These are phyloP conservation scores for Hartigia nigra DNA, from an alignment of 2,888 invertebrate species.

Conservation along the genomic window DNA sequence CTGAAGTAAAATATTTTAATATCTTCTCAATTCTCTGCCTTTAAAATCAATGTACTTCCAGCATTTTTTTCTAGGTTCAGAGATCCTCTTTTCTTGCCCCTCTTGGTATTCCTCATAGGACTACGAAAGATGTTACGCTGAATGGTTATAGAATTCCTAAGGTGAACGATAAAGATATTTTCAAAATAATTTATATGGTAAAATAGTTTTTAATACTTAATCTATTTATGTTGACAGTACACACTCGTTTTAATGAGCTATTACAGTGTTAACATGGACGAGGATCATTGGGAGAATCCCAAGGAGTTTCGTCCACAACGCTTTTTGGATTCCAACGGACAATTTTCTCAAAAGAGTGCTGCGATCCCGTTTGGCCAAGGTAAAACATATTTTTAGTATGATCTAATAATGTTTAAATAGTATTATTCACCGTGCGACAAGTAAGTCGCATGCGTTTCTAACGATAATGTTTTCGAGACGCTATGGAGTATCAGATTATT, in stretches of 20 bases:
- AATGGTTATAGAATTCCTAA: conserved; percentile 68
- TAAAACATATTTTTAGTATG: conserved; percentile 50
- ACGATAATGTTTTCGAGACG: background rate
- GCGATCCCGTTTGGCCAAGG: conserved; percentile 77
- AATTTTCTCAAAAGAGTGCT: conserved; percentile 69
- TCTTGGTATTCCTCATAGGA: conserved; percentile 69
- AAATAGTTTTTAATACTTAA: conserved; percentile 9
- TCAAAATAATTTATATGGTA: conserved; percentile 23
- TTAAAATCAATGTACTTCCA: background rate
- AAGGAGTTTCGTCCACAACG: conserved; percentile 73
- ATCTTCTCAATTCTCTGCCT: background rate
- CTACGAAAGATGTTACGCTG: conserved; percentile 63
- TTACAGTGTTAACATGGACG: conserved; percentile 73
- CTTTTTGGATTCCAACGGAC: conserved; percentile 72
- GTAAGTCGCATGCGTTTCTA: background rate
- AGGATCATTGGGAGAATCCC: conserved; percentile 72
- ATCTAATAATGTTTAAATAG: background rate
- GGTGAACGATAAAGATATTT: conserved; percentile 47
- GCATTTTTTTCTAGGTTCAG: conserved; percentile 68
- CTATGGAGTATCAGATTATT: background rate
- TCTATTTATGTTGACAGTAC: conserved; percentile 61
- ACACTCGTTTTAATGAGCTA: conserved; percentile 73
- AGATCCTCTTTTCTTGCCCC: conserved; percentile 68
- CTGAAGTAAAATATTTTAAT: conserved; percentile 45
- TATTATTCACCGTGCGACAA: background rate